Base-by-base conservation (phyloP, 2,888 invertebrate genomes). In the Brenthis daphne region DNA sequence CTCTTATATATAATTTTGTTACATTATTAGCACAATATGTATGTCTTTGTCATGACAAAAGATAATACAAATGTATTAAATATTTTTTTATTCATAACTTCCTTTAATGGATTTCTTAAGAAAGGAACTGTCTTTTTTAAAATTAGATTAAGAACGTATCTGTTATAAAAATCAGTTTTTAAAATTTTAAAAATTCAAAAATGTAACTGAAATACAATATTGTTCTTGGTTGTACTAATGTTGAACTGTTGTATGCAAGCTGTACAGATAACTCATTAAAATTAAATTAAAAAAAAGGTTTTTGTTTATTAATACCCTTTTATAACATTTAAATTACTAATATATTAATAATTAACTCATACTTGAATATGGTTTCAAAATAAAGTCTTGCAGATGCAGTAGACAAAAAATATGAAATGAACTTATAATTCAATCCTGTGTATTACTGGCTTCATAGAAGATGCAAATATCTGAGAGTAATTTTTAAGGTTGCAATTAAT, bases 211-310 rank as follows among this genome's bases (percentile, higher is more conserved):
- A 58, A 60, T 60, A 50, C 48, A 43, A 11, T 11, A 43, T 37
- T 8, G n/a, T 60, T 58, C 8, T 20, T 60, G 60, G 50, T 60
- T 50, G n/a, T 12, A 60, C 20, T 33, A 60, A 29, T 60, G 63
- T 43, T 54, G 55, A 55, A 55, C 47, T 64, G 64, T 64, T 64
- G 47, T n/a, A 43, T 43, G 61, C 29, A 64, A 55, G n/a, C 55
- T 64, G 20, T 63, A 64, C 64, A 55, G 29, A 64, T 47, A 20
- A 55, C 64, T 64, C 64, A 64, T 55, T 64, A 55, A 55, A 55
- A 55, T 4, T 13, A 55, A 64, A 64, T 55, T 55, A 29, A 55
- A 37, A 47, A 12, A 47, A n/a, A 5, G 3, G 3, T 47, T 55
- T 63, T 43, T 50, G 14, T 29, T 16, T 12, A 53, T 50, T 16